Evolutionary conservation across 1,140 invertebrate genomes (phyloP).

Genomic region (Epicauta chinensis): DNA sequence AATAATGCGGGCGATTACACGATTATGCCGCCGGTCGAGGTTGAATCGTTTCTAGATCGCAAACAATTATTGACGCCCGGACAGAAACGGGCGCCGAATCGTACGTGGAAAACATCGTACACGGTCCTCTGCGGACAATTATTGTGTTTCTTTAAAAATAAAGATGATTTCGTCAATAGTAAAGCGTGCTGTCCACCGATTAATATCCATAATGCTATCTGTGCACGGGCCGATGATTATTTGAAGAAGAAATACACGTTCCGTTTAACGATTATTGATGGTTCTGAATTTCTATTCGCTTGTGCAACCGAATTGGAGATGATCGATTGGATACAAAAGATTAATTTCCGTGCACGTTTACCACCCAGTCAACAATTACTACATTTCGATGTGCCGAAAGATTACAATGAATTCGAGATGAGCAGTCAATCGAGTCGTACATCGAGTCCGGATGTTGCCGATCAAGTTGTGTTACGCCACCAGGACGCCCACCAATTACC

Average conservation of each 20-base stretch:
- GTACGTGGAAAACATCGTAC: slow-evolving; percentile 94
- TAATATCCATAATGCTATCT: slow-evolving; percentile 79
- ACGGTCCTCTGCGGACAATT: slow-evolving; percentile 94
- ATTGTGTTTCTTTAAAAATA: slow-evolving; percentile 96
- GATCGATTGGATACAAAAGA: slow-evolving; percentile 91
- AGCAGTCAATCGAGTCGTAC: slow-evolving; percentile 43
- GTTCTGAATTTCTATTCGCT: slow-evolving; percentile 88
- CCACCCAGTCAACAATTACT: slow-evolving; percentile 83
- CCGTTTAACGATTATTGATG: slow-evolving; percentile 78
- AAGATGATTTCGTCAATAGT: slow-evolving; percentile 79
- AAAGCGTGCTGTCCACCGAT: slow-evolving; percentile 88
- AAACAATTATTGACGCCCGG: slow-evolving; percentile 93
- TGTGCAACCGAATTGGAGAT: slow-evolving; percentile 68
- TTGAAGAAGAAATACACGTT: slow-evolving; percentile 94
- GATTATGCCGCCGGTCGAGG: slow-evolving; percentile 84
- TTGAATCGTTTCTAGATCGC: slow-evolving; percentile 85
- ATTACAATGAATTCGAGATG: slow-evolving; percentile 37
- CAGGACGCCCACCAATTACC: slow-evolving; percentile 26
- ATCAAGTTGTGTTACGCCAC: slow-evolving; percentile 31
- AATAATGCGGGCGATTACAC: slow-evolving; percentile 50
- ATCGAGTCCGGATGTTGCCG: slow-evolving; percentile 40
- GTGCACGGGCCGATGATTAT: slow-evolving; percentile 84
- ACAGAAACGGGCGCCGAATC: slow-evolving; percentile 87
- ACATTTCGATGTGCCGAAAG: slow-evolving; percentile 59
- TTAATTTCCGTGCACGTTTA: slow-evolving; percentile 87